Conservation (phyloP, 2,113 vertebrate genomes). For the Phalacrocorax brasilianus region DNA sequence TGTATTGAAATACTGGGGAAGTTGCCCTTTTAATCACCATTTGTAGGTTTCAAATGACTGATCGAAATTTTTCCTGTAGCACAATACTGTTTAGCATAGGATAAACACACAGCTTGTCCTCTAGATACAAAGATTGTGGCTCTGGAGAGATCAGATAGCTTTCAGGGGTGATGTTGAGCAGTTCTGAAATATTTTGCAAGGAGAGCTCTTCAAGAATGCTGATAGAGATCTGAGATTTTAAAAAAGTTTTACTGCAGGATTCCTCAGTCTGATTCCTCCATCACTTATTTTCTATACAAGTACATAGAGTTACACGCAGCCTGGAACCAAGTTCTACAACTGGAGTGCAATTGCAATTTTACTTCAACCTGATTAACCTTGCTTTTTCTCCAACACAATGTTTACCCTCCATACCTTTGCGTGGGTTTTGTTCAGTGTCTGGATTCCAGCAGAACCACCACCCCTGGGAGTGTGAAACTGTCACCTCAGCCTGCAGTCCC, state of each 20-base stretch:
- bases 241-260: not conserved
- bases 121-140: not conserved
- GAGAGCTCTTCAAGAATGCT: not conserved
- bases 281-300: not conserved
- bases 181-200: not conserved
- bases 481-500: not conserved
- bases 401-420: not conserved
- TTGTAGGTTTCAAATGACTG: not conserved
- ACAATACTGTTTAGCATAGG: not conserved
- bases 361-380: not conserved
- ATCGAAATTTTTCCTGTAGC: not conserved
- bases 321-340: not conserved
- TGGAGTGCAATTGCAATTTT: not conserved
- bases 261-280: not conserved
- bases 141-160: not conserved
- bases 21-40: not conserved
- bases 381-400: not conserved
- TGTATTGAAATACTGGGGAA: not conserved
- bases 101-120: not conserved
- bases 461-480: not conserved
- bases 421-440: not conserved
- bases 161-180: not conserved
- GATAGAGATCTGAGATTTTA: not conserved
- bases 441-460: not conserved
- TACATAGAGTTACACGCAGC: not conserved